phyloP scores from a whole-genome alignment of 2,888 invertebrate genomes.

The Adela reaumurella region DNA sequence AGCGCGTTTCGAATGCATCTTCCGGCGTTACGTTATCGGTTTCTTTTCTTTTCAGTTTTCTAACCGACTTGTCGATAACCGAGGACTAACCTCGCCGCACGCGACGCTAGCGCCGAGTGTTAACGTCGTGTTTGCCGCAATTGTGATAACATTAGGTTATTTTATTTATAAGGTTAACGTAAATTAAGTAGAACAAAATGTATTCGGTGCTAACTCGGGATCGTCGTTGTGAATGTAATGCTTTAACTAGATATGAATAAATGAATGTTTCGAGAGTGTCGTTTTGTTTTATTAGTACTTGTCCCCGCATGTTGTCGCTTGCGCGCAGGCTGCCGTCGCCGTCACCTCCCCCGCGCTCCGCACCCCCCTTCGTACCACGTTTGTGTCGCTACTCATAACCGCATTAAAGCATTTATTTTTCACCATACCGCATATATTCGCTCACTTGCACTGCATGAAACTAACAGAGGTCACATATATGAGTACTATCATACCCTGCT shows the following conservation, averaged over 20 bases:
- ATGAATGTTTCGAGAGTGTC: no score
- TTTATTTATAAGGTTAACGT: background rate
- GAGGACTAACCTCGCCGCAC: slow-evolving; percentile 33
- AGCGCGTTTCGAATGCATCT: background rate
- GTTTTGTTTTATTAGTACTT: no score
- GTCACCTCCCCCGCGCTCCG: no score
- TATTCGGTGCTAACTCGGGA: background rate
- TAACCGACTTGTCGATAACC: slow-evolving; percentile 50
- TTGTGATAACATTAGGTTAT: background rate
- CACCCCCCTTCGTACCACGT: background rate
- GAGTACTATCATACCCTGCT: no score
- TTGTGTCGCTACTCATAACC: slow-evolving; percentile 6
- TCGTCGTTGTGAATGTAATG: background rate
- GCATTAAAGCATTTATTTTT: slow-evolving; percentile 5
- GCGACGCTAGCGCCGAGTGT: slow-evolving; percentile 1
- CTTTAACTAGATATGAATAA: background rate
- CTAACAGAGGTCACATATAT: no score
- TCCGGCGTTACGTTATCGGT: slow-evolving; percentile 15
- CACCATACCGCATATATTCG: no score
- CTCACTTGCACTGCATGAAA: no score
- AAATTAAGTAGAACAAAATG: background rate
- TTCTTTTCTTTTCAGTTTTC: slow-evolving; percentile 51
- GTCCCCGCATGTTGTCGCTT: no score
- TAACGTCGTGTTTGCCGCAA: background rate
- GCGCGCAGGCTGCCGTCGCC: no score